Evolutionary conservation across 2,113 vertebrate genomes (phyloP).

Genomic region (Psittacus erithacus): DNA sequence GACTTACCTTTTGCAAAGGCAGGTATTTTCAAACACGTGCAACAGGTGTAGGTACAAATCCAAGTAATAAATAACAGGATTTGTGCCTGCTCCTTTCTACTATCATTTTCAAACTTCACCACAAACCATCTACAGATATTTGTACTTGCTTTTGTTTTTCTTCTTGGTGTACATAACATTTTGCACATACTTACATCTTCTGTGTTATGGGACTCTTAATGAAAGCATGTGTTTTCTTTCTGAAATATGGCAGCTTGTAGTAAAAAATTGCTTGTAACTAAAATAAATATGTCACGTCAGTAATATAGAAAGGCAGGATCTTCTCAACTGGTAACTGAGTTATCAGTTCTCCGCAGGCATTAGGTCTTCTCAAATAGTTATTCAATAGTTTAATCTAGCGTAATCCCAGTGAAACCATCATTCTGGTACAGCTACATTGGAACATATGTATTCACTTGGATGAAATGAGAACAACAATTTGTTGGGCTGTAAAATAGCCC

Average conservation of each 20-base stretch:
- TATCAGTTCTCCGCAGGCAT: neutral
- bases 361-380: neutral
- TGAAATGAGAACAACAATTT: neutral
- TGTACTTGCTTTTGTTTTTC: slow-evolving; percentile 9
- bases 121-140: slow-evolving; percentile 50
- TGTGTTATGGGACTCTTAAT: neutral
- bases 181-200: neutral
- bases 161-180: neutral
- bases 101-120: slow-evolving; percentile 62
- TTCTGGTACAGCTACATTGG: neutral
- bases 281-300: neutral
- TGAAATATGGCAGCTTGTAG: neutral
- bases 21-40: slow-evolving; percentile 62
- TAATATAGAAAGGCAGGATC: neutral
- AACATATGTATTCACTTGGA: neutral
- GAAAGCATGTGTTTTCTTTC: neutral
- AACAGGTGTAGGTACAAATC: slow-evolving; percentile 69
- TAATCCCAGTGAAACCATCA: neutral
- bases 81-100: slow-evolving; percentile 61
- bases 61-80: slow-evolving; percentile 69
- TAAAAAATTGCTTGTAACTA: neutral
- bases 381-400: neutral
- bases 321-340: neutral
- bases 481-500: neutral
- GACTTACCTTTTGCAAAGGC: slow-evolving; percentile 56